Base-by-base conservation (phyloP, 1,140 invertebrate genomes). In the Cataglyphis hispanica region DNA sequence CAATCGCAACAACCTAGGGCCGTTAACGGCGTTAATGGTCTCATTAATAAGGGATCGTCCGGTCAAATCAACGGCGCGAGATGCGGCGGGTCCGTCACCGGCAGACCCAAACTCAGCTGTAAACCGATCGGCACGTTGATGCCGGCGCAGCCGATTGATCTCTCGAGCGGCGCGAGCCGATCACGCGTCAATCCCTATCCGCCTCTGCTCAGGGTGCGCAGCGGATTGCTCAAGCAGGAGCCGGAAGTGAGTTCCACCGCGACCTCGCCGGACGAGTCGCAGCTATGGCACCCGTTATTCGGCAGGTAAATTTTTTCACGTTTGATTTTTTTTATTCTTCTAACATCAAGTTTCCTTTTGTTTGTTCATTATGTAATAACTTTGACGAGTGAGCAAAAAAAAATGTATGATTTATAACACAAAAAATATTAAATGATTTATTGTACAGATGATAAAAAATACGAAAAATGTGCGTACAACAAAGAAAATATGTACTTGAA, bases 231-330 rank as follows among this genome's bases (percentile, higher is more conserved):
- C 10, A 95, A 95, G 61, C 94, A 95, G 72, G 94, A 94, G 74
- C 93, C 95, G 69, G 94, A 94, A 91, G 93, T 95, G 13, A 93
- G 93, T 34, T 94, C 92, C 53, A 95, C 93, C 10, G 94, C 92
- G 25, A 94, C 84, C 46, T 92, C 92, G 64, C 91, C 91, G 37
- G 95, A 94, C 85, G 93, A 96, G 84, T 96, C 96, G 50, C 96
- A 96, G 56, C 93, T 97, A 25, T 97, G 97, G 96, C 96, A 97
- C 95, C 96, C 97, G 6, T 94, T 97, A 0, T 97, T 97, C 91
- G 96, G 96, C 93, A 97, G 96, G 96, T 97, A 93, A 96, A 43
- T 37, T 8, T 53, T 13, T 31, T 22, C 16, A 13, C 0, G 5
- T 11, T 80, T 25, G 19, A 3, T 83, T 60, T 58, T 72, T 10